Evolutionary conservation across 2,113 vertebrate genomes (phyloP).

Genomic region (Egretta garzetta): DNA sequence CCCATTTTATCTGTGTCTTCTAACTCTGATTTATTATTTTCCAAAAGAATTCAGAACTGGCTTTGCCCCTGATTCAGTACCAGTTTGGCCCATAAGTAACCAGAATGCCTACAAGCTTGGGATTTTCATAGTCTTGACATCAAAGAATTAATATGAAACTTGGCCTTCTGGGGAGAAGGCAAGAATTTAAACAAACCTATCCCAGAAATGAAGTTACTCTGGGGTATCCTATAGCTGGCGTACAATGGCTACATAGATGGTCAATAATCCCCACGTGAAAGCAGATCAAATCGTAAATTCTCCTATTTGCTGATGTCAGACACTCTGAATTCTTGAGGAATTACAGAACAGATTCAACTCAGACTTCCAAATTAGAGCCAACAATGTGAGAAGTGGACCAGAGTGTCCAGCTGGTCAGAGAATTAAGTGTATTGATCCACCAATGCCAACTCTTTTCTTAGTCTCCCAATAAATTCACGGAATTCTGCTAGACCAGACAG

Average conservation of each 20-base stretch:
- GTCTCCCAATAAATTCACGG: neutral
- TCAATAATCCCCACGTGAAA: neutral
- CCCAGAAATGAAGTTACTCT: neutral
- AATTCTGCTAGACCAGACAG: neutral
- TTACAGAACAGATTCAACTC: neutral
- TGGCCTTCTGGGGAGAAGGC: neutral
- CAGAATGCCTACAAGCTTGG: neutral
- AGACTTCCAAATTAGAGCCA: neutral
- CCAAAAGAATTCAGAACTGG: neutral
- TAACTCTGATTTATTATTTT: neutral
- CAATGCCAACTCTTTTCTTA: neutral
- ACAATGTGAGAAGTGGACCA: neutral
- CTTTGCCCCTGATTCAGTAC: neutral
- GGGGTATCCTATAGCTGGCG: neutral
- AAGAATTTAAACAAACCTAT: neutral
- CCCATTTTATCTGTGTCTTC: neutral
- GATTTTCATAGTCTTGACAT: neutral
- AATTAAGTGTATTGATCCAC: neutral
- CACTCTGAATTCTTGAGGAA: neutral
- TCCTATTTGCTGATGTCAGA: neutral
- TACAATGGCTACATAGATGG: neutral
- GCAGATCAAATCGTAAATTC: neutral
- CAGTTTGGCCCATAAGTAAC: neutral
- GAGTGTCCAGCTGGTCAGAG: neutral
- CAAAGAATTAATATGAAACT: neutral